Percentiles rank a stretch among this genome's conserved stretches.
Evolutionary conservation across 2,888 invertebrate species (phyloP).

Genomic region (Bellardia bayeri): DNA sequence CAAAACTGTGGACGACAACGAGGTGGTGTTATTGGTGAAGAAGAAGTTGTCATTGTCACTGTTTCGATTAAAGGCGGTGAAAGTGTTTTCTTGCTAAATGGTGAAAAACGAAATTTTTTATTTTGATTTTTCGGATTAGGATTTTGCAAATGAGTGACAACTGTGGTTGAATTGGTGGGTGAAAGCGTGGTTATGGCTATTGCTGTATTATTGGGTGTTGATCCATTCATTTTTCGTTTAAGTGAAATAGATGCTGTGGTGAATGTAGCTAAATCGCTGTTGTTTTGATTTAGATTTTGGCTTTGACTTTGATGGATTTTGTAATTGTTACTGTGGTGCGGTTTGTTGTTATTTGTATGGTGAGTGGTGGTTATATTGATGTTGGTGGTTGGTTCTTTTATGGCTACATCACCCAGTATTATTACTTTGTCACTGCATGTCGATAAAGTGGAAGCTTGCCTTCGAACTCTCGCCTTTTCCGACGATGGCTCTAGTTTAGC

Average conservation of each 20-base stretch:
- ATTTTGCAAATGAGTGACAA: constrained; percentile 74
- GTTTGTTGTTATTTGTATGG: constrained; percentile 59
- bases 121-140: constrained; percentile 59
- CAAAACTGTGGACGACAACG: constrained; percentile 63
- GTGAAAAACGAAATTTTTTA: constrained; percentile 62
- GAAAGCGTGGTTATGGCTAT: constrained; percentile 75
- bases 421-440: constrained; percentile 81
- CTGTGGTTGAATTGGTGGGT: constrained; percentile 73
- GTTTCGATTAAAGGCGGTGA: constrained; percentile 60
- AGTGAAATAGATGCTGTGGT: constrained; percentile 75
- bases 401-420: constrained; percentile 77
- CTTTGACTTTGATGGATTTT: constrained; percentile 18
- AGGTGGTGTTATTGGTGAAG: constrained; percentile 25
- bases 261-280: constrained; percentile 78
- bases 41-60: constrained; percentile 29
- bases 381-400: constrained; percentile 60
- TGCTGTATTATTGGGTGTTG: constrained; percentile 83
- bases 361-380: constrained; percentile 37
- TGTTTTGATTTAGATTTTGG: constrained; percentile 72
- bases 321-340: constrained; percentile 53
- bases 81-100: constrained; percentile 60
- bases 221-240: constrained; percentile 85
- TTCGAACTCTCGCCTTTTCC: constrained; percentile 65
- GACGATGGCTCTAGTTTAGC: constrained; percentile 50
- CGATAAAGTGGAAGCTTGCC: constrained; percentile 78